phyloP scores from a whole-genome alignment of 2,888 invertebrate species.

The Nomada hirtipes region DNA sequence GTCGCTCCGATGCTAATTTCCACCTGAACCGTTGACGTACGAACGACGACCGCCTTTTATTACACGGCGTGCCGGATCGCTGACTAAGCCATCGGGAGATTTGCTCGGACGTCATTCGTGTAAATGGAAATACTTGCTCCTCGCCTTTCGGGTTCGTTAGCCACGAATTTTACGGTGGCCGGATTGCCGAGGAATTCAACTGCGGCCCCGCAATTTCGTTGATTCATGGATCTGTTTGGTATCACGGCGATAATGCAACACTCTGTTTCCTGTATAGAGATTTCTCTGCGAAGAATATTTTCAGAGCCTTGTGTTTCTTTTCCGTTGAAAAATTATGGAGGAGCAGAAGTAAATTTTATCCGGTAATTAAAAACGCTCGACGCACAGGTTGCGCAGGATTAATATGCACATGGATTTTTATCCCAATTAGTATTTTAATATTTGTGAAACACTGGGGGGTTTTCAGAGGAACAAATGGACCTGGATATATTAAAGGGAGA shows the following conservation, averaged over 20 bases:
- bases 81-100: conserved; percentile 29
- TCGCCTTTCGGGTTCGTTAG: conserved; percentile 12
- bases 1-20: conserved; percentile 42
- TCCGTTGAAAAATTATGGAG: too few relatives aligned
- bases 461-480: neutral
- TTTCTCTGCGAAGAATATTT: neutral
- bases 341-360: too few relatives aligned
- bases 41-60: conserved; percentile 26
- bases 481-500: conserved; percentile 24
- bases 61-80: conserved; percentile 9
- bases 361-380: too few relatives aligned
- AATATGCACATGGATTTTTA: neutral
- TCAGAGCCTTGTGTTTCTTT: too few relatives aligned
- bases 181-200: neutral
- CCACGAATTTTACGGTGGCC: conserved; percentile 9
- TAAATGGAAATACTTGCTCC: conserved; percentile 42
- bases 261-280: neutral
- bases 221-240: neutral
- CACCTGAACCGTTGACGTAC: neutral
- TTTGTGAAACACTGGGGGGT: neutral
- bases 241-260: neutral
- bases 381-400: neutral
- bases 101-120: neutral
- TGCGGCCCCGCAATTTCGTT: neutral
- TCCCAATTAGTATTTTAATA: neutral